Conservation (phyloP, 2,113 vertebrate species). For the Periophthalmodon schlosseri region DNA sequence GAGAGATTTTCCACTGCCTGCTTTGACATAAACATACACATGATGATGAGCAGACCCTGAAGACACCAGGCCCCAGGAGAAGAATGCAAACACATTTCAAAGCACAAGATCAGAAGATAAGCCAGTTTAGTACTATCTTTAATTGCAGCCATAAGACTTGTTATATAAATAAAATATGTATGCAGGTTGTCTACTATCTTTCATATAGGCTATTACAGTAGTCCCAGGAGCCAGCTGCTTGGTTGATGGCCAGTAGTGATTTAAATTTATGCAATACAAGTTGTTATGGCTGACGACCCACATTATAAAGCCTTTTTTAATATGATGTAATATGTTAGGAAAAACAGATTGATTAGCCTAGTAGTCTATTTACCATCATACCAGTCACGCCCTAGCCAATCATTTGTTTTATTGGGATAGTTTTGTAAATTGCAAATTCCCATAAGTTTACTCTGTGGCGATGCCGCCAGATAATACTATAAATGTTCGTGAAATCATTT, state of each 20-base stretch:
- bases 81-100: constrained; percentile 38
- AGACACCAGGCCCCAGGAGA: constrained; percentile 20
- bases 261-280: not conserved
- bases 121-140: not conserved
- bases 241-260: not conserved
- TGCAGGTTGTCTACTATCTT: not conserved
- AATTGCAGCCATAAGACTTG: not conserved
- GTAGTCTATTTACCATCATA: not conserved
- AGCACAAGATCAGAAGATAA: not conserved
- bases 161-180: not conserved
- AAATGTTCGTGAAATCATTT: not conserved
- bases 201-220: no score
- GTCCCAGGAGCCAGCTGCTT: not conserved
- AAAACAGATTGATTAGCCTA: not conserved
- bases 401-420: not conserved
- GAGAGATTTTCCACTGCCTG: constrained; percentile 51
- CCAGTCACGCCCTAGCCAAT: not conserved
- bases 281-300: not conserved
- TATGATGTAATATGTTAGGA: constrained; percentile 1
- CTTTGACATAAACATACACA: constrained; percentile 45
- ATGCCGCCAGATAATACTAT: not conserved
- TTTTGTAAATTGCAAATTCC: not conserved
- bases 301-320: not conserved
- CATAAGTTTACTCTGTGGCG: not conserved
- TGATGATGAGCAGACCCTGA: constrained; percentile 45